Conservation (phyloP, 2,888 invertebrate genomes). For the Amblyteles armatorius region DNA sequence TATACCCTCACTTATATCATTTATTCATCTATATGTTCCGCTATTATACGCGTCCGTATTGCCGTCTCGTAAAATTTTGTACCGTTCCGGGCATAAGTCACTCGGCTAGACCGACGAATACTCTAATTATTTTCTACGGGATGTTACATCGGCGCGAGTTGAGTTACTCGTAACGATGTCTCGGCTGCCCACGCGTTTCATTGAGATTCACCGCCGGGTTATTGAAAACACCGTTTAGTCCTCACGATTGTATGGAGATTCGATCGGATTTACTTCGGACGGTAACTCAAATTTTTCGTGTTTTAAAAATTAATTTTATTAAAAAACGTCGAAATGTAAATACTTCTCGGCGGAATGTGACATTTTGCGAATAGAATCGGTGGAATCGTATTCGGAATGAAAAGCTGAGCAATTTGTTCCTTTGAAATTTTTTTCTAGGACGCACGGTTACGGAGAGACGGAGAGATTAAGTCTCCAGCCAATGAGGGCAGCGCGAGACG, state of each 20-base stretch:
- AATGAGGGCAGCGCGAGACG: background rate
- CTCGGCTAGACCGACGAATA: constrained; percentile 55
- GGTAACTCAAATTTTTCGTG: background rate
- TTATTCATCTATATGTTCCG: constrained; percentile 15
- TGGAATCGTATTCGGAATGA: background rate
- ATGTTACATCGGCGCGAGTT: constrained; percentile 43
- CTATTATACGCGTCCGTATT: constrained; percentile 26
- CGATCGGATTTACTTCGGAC: background rate
- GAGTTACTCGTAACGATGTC: constrained; percentile 29
- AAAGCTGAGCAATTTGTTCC: background rate
- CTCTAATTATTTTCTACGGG: constrained; percentile 65
- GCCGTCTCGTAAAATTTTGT: constrained; percentile 46
- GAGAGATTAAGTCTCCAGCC: background rate
- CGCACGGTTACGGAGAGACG: background rate
- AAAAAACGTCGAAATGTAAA: background rate
- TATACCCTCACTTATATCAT: constrained; percentile 26
- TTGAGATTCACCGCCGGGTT: constrained; percentile 21
- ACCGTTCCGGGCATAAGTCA: constrained; percentile 52
- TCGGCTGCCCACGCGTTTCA: constrained; percentile 36
- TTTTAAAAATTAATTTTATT: background rate
- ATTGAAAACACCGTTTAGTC: constrained; percentile 20
- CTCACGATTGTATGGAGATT: constrained; percentile 3
- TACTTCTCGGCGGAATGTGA: background rate
- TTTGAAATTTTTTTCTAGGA: constrained; percentile 5
- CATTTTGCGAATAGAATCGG: background rate